phyloP scores from a whole-genome alignment of 2,113 vertebrate species.

The Paralichthys olivaceus region DNA sequence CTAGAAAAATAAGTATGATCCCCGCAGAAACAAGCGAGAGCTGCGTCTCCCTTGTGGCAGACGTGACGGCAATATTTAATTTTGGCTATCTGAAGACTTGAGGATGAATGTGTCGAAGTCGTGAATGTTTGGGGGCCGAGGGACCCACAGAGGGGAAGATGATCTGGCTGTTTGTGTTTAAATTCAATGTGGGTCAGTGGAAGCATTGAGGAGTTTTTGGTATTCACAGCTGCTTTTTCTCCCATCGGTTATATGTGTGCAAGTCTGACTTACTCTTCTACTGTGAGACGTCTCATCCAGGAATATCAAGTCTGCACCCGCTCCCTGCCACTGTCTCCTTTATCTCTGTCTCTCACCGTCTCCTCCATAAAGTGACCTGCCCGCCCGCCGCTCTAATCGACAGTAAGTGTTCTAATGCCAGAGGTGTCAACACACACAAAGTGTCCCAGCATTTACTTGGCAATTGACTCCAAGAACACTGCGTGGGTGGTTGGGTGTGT shows the following conservation, averaged over 20 bases:
- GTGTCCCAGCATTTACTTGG: conserved; percentile 58
- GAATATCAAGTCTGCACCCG: conserved; percentile 17
- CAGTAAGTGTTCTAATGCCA: conserved; percentile 68
- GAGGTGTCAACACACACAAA: conserved; percentile 67
- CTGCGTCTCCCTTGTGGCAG: neutral
- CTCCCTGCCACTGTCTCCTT: conserved; percentile 4
- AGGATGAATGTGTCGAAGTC: conserved; percentile 31
- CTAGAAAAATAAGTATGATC: neutral
- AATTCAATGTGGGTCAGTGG: conserved; percentile 34
- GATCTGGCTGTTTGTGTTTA: conserved; percentile 39
- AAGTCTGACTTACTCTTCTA: neutral
- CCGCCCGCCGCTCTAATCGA: conserved; percentile 55
- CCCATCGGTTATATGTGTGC: conserved; percentile 20
- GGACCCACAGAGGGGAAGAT: conserved; percentile 9
- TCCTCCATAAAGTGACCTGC: conserved; percentile 55
- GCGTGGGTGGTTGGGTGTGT: conserved; percentile 4
- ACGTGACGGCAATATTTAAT: conserved; percentile 22
- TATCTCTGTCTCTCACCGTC: conserved; percentile 21
- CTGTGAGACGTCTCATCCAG: conserved; percentile 18
- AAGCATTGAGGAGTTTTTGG: conserved; percentile 19
- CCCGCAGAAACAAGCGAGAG: neutral
- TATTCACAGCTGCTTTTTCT: conserved; percentile 28
- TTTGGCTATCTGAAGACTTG: conserved; percentile 4
- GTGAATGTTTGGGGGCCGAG: conserved; percentile 18
- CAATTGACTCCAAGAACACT: conserved; percentile 53